These are phyloP conservation scores for Oryctes rhinoceros DNA, from an alignment of 1,140 invertebrate species.

Conservation along the genomic window DNA sequence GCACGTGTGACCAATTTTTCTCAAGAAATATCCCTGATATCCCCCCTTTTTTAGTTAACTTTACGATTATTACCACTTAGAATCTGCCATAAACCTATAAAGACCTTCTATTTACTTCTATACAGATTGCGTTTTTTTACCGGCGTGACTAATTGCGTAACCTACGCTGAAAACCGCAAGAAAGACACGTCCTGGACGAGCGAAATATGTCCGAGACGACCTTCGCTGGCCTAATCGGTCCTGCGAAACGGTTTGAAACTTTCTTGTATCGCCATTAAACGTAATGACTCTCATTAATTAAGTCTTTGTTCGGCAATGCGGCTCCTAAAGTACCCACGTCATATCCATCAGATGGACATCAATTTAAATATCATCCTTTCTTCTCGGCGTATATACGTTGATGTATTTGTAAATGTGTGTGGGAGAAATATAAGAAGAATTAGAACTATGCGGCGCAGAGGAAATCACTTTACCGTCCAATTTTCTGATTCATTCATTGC, in stretches of 20 bases:
- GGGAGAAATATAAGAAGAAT: not conserved
- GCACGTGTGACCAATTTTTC: no score
- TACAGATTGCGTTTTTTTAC: not conserved
- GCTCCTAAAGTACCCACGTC: not conserved
- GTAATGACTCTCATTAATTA: conserved; percentile 40
- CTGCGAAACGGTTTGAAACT: not conserved
- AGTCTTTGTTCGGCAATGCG: conserved; percentile 3
- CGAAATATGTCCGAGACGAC: conserved; percentile 2
- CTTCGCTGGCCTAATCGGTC: not conserved
- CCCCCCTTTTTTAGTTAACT: not conserved
- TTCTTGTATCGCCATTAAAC: conserved; percentile 41
- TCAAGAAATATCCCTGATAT: no score
- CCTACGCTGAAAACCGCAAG: not conserved
- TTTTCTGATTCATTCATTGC: conserved; percentile 24
- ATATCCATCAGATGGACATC: conserved; percentile 26
- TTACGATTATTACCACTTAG: conserved; percentile 7
- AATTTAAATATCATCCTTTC: conserved; percentile 33
- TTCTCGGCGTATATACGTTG: not conserved
- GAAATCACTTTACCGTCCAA: conserved; percentile 2
- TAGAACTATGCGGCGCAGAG: not conserved
- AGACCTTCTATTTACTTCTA: not conserved
- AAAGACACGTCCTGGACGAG: not conserved
- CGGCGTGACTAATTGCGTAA: not conserved
- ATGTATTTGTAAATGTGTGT: not conserved
- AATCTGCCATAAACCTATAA: not conserved